These are phyloP conservation scores for Suillia variegata DNA, from an alignment of 2,888 invertebrate species.

Conservation along the genomic window DNA sequence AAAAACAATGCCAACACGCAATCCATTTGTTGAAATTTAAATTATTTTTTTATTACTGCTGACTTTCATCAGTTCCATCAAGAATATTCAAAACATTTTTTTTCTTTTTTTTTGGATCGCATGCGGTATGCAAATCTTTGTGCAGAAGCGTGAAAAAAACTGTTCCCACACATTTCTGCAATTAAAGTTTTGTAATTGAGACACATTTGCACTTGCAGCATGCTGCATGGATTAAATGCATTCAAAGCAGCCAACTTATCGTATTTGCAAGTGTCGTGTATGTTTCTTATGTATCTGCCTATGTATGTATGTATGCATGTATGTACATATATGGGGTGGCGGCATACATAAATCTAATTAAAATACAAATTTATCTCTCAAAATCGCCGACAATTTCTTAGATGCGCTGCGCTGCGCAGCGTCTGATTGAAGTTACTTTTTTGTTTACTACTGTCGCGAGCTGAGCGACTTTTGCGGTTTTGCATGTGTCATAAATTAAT, in stretches of 20 bases:
- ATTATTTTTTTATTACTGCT: too few species aligned
- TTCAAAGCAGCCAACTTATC: constrained; percentile 6
- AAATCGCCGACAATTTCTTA: constrained; percentile 25
- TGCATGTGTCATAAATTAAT: constrained; percentile 49
- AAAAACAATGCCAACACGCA: background rate
- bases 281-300: constrained; percentile 27
- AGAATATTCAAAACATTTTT: too few species aligned
- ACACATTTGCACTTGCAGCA: background rate
- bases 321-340: constrained; percentile 28
- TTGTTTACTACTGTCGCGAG: too few species aligned
- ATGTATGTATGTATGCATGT: constrained; percentile 5
- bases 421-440: background rate
- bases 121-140: too few species aligned
- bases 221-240: background rate
- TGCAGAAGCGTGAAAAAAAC: background rate
- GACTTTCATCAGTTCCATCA: too few species aligned
- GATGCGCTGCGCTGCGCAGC: background rate
- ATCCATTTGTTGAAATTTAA: background rate
- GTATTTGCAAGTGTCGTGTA: constrained; percentile 25
- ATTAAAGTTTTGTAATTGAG: background rate
- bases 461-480: constrained; percentile 29
- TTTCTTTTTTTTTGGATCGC: too few species aligned
- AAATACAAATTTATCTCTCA: constrained; percentile 40
- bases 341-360: constrained; percentile 55
- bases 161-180: background rate